Evolutionary conservation across 2,797 vertebrate species (phyloP).

Genomic region (Arnoldichthys spilopterus): DNA sequence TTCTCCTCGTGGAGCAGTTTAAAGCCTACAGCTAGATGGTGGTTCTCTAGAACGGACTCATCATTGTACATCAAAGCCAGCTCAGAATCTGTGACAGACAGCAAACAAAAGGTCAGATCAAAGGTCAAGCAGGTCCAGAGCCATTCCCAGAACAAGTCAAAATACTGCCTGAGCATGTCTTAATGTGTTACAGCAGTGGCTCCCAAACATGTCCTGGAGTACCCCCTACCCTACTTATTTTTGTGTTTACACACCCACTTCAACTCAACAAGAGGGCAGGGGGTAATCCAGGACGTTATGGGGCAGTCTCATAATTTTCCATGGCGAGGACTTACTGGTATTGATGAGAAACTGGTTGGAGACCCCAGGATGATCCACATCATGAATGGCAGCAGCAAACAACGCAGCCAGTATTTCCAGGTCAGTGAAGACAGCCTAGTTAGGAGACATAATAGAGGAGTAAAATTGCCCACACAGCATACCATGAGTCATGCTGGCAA

Average conservation of each 20-base stretch:
- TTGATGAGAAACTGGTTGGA: slow-evolving; percentile 97
- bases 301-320: background rate
- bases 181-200: too few relatives aligned
- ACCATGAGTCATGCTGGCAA: background rate
- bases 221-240: too few relatives aligned
- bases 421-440: slow-evolving; percentile 92
- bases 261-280: too few relatives aligned
- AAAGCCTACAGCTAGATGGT: slow-evolving; percentile 94
- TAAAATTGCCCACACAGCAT: background rate
- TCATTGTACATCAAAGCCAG: slow-evolving; percentile 96
- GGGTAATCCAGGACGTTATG: background rate
- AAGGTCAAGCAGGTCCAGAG: background rate
- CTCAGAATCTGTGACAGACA: slow-evolving; percentile 85
- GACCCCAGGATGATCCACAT: slow-evolving; percentile 94
- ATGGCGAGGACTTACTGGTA: slow-evolving; percentile 82
- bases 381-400: slow-evolving; percentile 92
- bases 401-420: slow-evolving; percentile 91
- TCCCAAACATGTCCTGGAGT: too few relatives aligned
- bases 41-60: slow-evolving; percentile 94
- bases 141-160: background rate
- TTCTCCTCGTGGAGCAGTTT: slow-evolving; percentile 94
- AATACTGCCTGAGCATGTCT: background rate
- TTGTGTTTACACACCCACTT: too few relatives aligned
- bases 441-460: slow-evolving; percentile 34
- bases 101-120: background rate